Conservation (phyloP, 35 echinoderm and acorn worm species). For the Antedon bifida region DNA sequence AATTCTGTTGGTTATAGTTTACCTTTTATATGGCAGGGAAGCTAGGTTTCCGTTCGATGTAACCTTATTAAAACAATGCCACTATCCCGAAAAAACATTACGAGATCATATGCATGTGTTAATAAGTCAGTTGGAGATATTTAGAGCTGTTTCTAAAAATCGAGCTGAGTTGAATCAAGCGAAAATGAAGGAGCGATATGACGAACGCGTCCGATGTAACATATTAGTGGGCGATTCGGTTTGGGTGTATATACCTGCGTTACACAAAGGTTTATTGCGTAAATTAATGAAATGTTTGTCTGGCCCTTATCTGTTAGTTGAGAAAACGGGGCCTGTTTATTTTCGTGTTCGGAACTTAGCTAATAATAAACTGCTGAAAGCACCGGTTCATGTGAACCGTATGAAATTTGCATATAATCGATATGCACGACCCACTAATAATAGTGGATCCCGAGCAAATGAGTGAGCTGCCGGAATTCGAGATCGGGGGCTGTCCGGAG, state of each 20-base stretch:
- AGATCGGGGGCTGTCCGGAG: neutral
- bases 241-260: constrained; percentile 5
- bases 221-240: constrained; percentile 19
- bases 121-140: neutral
- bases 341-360: too few species aligned
- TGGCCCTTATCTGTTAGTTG: too few species aligned
- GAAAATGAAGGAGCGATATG: neutral
- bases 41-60: too few species aligned
- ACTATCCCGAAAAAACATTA: neutral
- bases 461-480: neutral
- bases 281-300: too few species aligned
- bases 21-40: neutral
- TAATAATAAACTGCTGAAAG: too few species aligned
- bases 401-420: constrained; percentile 7
- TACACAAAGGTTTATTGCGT: constrained; percentile 17
- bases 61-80: too few species aligned
- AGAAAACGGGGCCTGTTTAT: too few species aligned
- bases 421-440: constrained; percentile 4
- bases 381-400: too few species aligned
- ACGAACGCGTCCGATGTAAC: neutral
- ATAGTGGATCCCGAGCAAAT: neutral
- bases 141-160: constrained; percentile 3
- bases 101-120: constrained; percentile 5
- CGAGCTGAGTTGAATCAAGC: neutral
- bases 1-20: constrained; percentile 8